Conservation (phyloP, 2,797 vertebrate species). For the Nannoperca obscura region DNA sequence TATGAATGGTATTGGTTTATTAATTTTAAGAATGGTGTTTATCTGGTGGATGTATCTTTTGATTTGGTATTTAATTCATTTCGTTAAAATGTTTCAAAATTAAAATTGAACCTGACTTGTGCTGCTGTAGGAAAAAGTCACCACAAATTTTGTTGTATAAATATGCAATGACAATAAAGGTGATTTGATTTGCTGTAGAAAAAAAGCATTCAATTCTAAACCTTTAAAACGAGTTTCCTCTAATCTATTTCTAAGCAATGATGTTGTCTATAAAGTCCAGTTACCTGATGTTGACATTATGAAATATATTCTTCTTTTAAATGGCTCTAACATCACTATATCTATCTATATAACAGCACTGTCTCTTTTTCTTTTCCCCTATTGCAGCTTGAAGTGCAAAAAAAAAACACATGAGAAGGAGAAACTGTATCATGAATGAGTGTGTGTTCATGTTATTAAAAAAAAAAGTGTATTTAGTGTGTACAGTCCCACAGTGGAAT, state of each 20-base stretch:
- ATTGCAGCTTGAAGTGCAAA: background rate
- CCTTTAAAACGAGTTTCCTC: background rate
- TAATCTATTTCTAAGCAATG: background rate
- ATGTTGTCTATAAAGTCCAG: background rate
- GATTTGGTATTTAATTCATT: background rate
- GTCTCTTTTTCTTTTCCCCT: background rate
- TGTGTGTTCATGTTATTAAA: constrained; percentile 18
- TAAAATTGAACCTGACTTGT: background rate
- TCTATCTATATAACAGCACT: background rate
- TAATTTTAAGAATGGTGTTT: no score
- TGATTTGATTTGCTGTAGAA: background rate
- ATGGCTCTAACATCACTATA: background rate
- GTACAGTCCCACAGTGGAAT: constrained; percentile 35
- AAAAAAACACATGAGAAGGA: constrained; percentile 15
- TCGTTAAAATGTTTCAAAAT: constrained; percentile 1
- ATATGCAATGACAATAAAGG: no score
- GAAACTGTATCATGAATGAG: constrained; percentile 16
- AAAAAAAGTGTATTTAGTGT: constrained; percentile 31
- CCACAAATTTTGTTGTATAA: no score
- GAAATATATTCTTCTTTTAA: constrained; percentile 1
- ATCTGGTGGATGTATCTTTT: background rate
- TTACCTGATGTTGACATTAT: constrained; percentile 1
- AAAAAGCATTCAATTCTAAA: background rate
- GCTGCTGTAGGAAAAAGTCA: background rate
- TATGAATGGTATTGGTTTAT: no score